Evolutionary conservation across 2,113 vertebrate species (phyloP), one percentile per base, ranked within the genome.

Genomic region (Cervus canadensis): DNA sequence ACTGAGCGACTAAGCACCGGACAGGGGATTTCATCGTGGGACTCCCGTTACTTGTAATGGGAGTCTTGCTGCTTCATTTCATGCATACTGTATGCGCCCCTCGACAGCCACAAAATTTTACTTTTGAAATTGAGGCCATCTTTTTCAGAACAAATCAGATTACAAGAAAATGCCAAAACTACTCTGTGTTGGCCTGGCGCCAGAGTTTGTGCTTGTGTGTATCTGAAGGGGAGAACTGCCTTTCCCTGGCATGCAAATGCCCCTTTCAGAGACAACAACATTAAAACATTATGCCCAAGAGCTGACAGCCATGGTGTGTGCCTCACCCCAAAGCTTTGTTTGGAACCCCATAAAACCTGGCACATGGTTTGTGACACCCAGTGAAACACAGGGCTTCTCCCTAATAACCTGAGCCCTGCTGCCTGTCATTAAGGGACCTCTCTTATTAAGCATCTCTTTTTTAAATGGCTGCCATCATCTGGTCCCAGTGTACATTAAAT

Each of bases 401-500:
- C 95, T 98, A 97, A 96, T 95, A 97, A 95, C 97, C 98, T 43
- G 0, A 92, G 76, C 92, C 50, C 97, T 16, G 50, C 96, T 56
- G 97, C 97, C 95, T 96, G 85, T 95, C 95, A 92, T 95, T 57
- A 92, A 3, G 76, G 98, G 98, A 97, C 98, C 96, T 97, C 97
- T 16, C 97, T 98, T 98, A 98, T 98, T 98, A 98, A 98, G 98
- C 98, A 95, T 97, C 97, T 98, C 97, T 98, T 92, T 97, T 95
- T 98, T 97, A 99, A 99, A 98, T 90, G 98, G 97, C 98, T 98
- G 98, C 98, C 97, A 98, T 99, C 98, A 98, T 98, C 98, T 98
- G 98, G 93, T 98, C 98, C 98, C 98, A 92, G 97, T 98, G 98
- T 99, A 99, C 99, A 99, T 99, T 98, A 99, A 99, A 98, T 98